Evolutionary conservation across 2,797 vertebrate species (phyloP).

Genomic region (Vipera latastei): DNA sequence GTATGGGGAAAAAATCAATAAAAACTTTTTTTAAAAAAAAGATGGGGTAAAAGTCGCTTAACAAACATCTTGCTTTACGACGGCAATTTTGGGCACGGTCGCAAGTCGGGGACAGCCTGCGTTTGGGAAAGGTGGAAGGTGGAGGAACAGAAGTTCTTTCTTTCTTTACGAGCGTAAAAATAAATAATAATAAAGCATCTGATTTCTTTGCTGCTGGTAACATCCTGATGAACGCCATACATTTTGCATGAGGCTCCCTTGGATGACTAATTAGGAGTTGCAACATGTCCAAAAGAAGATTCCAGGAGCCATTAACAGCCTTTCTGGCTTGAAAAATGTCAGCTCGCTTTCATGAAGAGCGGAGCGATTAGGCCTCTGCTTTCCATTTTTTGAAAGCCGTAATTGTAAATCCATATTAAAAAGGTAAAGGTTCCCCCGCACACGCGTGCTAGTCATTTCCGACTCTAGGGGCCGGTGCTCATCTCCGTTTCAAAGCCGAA

Average conservation of each 20-base stretch:
- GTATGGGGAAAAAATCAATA: too few species aligned
- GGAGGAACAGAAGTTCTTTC: not conserved
- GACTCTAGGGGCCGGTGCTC: too few species aligned
- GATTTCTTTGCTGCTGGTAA: not conserved
- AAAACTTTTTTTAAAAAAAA: too few species aligned
- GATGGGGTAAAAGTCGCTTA: not conserved
- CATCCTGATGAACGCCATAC: not conserved
- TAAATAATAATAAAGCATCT: not conserved
- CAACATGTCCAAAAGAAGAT: not conserved
- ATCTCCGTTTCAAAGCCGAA: too few species aligned
- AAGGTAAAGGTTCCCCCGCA: too few species aligned
- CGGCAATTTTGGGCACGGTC: not conserved
- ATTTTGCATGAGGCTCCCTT: not conserved
- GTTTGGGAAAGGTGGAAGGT: not conserved
- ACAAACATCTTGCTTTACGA: not conserved
- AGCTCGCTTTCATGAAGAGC: not conserved
- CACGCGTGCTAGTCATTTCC: too few species aligned
- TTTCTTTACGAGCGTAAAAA: not conserved
- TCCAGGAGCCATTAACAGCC: not conserved
- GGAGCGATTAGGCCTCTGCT: fast-evolving
- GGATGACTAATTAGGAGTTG: not conserved
- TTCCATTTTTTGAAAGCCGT: not conserved
- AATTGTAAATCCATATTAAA: too few species aligned
- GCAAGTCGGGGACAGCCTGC: not conserved
- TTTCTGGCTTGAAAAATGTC: not conserved